Percentiles rank a stretch among this genome's conserved stretches.
Evolutionary conservation across 2,113 vertebrate species (phyloP).

Genomic region (Furnarius figulus): DNA sequence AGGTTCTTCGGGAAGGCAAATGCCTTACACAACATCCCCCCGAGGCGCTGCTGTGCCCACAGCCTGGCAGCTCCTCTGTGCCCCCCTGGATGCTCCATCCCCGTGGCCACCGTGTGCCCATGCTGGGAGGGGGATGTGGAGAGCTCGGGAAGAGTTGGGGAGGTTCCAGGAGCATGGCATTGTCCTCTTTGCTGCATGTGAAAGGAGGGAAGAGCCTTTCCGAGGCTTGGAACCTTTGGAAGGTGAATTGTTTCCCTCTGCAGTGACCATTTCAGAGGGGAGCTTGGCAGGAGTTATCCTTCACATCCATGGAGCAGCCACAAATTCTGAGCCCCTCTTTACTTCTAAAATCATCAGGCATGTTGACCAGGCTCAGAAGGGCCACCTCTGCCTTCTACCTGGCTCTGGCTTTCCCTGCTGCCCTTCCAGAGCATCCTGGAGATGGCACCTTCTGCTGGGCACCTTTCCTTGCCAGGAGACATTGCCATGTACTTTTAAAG

Average conservation of each 20-base stretch:
- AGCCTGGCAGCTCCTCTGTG: rapidly evolving
- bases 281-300: background rate
- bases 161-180: rapidly evolving
- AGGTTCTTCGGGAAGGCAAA: background rate
- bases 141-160: background rate
- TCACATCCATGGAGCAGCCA: rapidly evolving
- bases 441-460: background rate
- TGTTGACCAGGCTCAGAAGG: background rate
- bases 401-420: background rate
- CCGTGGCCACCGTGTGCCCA: rapidly evolving
- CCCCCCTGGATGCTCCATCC: background rate
- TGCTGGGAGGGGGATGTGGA: rapidly evolving
- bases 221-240: background rate
- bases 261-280: background rate
- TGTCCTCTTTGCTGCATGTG: rapidly evolving
- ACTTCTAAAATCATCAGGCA: background rate
- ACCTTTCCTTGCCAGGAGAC: background rate
- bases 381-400: background rate
- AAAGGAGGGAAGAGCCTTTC: background rate
- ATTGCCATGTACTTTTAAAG: background rate
- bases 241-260: background rate
- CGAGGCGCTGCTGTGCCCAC: rapidly evolving
- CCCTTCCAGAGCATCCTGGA: background rate
- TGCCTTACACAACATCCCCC: background rate
- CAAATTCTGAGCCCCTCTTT: background rate